phyloP scores from a whole-genome alignment of 2,113 vertebrate genomes.

The Larimichthys polyactis region DNA sequence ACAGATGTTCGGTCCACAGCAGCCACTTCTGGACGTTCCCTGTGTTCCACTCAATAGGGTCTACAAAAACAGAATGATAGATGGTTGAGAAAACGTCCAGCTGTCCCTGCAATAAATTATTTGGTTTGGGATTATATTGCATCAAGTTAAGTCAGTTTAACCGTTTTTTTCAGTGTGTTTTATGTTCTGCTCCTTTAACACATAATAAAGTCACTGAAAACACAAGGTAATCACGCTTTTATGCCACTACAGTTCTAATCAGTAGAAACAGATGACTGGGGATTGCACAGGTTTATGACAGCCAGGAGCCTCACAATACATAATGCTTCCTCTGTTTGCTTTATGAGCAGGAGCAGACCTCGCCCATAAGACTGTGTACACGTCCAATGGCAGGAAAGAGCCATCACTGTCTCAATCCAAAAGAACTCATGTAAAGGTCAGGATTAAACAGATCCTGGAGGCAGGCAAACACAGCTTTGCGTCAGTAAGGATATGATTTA shows the following conservation, averaged over 20 bases:
- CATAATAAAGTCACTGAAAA: conserved; percentile 13
- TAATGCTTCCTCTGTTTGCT: conserved; percentile 67
- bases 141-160: conserved; percentile 1
- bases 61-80: conserved; percentile 70
- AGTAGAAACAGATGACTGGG: conserved; percentile 51
- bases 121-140: not conserved
- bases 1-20: conserved; percentile 97
- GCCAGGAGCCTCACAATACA: conserved; percentile 46
- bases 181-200: not conserved
- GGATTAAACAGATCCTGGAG: conserved; percentile 86
- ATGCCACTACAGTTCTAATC: conserved; percentile 35
- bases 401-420: conserved; percentile 62
- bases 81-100: conserved; percentile 19
- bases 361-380: conserved; percentile 79
- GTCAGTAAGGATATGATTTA: conserved; percentile 60
- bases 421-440: conserved; percentile 69
- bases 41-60: conserved; percentile 92
- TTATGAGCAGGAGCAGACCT: conserved; percentile 64
- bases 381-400: conserved; percentile 59
- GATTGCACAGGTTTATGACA: conserved; percentile 68
- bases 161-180: not conserved
- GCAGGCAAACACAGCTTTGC: conserved; percentile 65
- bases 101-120: not conserved
- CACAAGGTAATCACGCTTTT: conserved; percentile 39
- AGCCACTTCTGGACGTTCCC: conserved; percentile 98